Evolutionary conservation across 92 coral and sea anemone genomes (phyloP).

Genomic region (Phenganax marumi): DNA sequence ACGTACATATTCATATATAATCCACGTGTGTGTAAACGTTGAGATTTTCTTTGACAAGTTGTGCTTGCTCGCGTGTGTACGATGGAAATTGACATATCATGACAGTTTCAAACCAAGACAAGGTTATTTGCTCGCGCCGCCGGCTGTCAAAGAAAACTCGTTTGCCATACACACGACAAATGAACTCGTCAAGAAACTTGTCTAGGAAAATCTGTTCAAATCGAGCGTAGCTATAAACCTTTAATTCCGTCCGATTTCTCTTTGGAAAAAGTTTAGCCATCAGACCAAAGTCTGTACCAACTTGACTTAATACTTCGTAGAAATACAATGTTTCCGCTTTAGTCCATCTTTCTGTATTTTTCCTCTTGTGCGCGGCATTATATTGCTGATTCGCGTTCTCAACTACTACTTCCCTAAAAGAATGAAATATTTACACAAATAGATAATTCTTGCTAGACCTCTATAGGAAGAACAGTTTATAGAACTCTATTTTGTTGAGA

Average conservation of each 20-base stretch:
- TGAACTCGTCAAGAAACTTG: no score
- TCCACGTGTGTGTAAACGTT: neutral
- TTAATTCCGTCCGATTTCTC: constrained; percentile 73
- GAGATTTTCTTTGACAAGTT: neutral
- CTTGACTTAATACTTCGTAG: constrained; percentile 91
- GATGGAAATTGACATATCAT: no score
- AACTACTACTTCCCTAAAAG: constrained; percentile 15
- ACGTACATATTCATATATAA: neutral
- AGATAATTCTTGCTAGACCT: neutral
- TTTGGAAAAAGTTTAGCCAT: constrained; percentile 80
- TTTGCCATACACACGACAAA: no score
- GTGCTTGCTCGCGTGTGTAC: no score
- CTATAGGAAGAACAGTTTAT: neutral
- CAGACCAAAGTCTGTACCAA: constrained; percentile 88
- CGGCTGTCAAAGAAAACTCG: no score
- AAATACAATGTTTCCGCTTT: constrained; percentile 76
- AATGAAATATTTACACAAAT: neutral
- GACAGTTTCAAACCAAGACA: no score
- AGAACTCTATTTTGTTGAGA: neutral
- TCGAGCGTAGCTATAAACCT: constrained; percentile 42
- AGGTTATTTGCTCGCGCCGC: no score
- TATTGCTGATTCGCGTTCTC: constrained; percentile 36
- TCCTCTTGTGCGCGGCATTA: constrained; percentile 12
- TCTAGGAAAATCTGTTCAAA: no score
- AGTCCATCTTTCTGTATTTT: constrained; percentile 16